Conservation (phyloP, 2,888 invertebrate genomes). For the Lasioglossum villosulum region DNA sequence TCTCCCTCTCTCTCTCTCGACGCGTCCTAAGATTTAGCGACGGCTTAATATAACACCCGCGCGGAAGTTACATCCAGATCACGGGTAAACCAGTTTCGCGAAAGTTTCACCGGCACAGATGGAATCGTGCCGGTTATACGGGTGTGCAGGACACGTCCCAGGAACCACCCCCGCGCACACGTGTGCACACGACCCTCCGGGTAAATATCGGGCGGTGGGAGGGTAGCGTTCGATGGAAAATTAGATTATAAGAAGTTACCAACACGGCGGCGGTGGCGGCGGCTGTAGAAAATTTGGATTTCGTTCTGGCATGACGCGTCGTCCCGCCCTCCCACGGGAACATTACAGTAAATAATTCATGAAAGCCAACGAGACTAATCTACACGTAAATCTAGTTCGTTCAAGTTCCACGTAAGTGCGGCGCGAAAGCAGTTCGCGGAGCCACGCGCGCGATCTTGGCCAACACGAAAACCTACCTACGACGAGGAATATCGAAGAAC, state of each 20-base stretch:
- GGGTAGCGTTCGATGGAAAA: conserved; percentile 25
- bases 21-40: conserved; percentile 55
- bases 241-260: conserved; percentile 39
- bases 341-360: conserved; percentile 50
- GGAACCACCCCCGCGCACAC: neutral
- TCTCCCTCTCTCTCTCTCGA: conserved; percentile 18
- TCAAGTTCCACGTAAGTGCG: conserved; percentile 14
- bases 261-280: neutral
- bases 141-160: conserved; percentile 45
- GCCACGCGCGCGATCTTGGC: neutral
- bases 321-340: neutral
- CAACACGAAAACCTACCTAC: neutral
- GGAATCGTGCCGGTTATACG: conserved; percentile 41
- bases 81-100: conserved; percentile 69
- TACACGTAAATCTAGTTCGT: conserved; percentile 30
- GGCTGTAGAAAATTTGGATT: conserved; percentile 40
- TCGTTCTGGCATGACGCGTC: neutral
- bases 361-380: conserved; percentile 10
- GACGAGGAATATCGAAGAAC: neutral
- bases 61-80: conserved; percentile 70
- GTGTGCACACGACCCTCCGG: neutral
- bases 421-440: conserved; percentile 31
- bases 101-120: conserved; percentile 63
- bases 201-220: conserved; percentile 15
- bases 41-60: conserved; percentile 69